Percentiles rank a stretch among this genome's conserved stretches.
phyloP scores from a whole-genome alignment of 2,113 vertebrate species.

The Cygnus atratus region DNA sequence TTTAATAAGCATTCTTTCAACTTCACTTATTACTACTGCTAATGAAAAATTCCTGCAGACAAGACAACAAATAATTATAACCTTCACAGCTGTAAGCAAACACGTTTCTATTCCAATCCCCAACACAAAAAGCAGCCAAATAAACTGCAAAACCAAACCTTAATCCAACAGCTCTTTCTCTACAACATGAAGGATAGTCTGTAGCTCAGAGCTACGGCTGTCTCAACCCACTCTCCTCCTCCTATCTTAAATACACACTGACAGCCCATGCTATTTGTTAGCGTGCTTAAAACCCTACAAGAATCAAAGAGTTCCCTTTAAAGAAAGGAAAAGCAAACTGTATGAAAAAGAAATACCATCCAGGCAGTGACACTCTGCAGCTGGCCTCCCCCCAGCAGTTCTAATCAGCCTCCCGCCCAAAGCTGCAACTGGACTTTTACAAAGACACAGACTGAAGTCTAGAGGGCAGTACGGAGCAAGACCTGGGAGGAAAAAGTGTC shows the following conservation, averaged over 20 bases:
- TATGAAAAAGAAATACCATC: background rate
- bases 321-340: background rate
- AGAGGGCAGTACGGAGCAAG: background rate
- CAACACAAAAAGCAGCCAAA: background rate
- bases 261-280: background rate
- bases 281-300: background rate
- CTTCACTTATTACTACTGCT: background rate
- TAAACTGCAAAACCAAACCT: background rate
- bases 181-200: background rate
- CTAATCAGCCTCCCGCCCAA: background rate
- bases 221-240: background rate
- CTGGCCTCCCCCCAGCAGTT: background rate
- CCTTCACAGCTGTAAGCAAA: background rate
- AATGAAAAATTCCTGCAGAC: slow-evolving; percentile 7
- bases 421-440: background rate
- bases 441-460: background rate
- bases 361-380: background rate
- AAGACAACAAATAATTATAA: background rate
- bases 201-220: background rate
- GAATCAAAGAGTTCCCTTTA: background rate
- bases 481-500: background rate
- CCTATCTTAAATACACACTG: background rate
- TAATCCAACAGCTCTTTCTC: background rate
- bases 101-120: background rate
- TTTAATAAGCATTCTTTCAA: background rate